Percentiles rank a stretch among this genome's conserved stretches.
phyloP scores from a whole-genome alignment of 2,797 vertebrate species.

The Sarcophilus harrisii region DNA sequence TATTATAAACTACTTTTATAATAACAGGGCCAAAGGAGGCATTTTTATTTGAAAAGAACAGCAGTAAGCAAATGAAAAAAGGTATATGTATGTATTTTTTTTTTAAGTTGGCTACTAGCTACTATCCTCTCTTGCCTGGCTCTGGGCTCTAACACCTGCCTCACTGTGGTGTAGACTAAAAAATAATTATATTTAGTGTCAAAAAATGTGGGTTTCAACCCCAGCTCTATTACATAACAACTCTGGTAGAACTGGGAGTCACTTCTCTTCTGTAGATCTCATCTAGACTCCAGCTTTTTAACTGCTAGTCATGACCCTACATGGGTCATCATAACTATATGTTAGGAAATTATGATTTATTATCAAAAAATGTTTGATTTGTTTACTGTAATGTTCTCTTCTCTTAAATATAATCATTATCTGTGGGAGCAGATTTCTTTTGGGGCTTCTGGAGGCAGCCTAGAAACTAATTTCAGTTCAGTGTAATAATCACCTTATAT shows the following conservation, averaged over 20 bases:
- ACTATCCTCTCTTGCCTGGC: slow-evolving; percentile 11
- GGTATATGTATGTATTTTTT: slow-evolving; percentile 6
- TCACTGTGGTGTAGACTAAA: neutral
- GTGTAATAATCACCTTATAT: too few species aligned
- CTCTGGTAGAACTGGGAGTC: neutral
- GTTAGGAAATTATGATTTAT: too few species aligned
- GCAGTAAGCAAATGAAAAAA: slow-evolving; percentile 42
- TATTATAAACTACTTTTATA: slow-evolving; percentile 46
- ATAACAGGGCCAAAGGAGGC: slow-evolving; percentile 55
- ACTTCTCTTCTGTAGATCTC: neutral
- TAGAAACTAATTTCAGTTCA: too few species aligned
- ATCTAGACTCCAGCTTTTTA: neutral
- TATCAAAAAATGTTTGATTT: too few species aligned
- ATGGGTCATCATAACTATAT: too few species aligned
- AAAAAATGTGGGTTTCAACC: neutral
- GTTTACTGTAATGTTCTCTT: too few species aligned
- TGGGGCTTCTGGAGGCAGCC: too few species aligned
- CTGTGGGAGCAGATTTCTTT: too few species aligned
- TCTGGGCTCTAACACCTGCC: neutral
- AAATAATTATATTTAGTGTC: neutral
- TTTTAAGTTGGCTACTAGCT: slow-evolving; percentile 20
- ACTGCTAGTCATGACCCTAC: too few species aligned
- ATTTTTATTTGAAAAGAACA: slow-evolving; percentile 65
- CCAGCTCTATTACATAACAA: neutral
- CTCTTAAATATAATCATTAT: too few species aligned